These are phyloP conservation scores for Endotricha flammealis DNA, from an alignment of 2,888 invertebrate genomes.

Conservation along the genomic window DNA sequence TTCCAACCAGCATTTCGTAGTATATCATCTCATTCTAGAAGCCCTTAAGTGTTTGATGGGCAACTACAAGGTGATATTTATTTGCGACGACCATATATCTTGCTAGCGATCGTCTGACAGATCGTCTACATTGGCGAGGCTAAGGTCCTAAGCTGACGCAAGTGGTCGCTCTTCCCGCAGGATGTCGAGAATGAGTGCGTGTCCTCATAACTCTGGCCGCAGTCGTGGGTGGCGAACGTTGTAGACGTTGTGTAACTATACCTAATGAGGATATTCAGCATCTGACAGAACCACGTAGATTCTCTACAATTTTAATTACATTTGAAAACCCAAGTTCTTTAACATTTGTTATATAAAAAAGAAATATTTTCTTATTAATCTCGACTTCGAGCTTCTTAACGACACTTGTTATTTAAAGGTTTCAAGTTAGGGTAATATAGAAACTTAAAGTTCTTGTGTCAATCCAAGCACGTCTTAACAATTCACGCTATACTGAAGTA, in stretches of 20 bases:
- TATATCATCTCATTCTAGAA: constrained; percentile 12
- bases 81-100: constrained; percentile 46
- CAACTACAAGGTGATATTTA: constrained; percentile 30
- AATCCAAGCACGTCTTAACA: constrained; percentile 13
- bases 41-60: constrained; percentile 33
- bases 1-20: constrained; percentile 13
- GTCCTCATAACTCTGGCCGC: constrained; percentile 67
- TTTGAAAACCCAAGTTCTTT: too few species aligned
- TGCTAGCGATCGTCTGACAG: constrained; percentile 56
- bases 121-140: constrained; percentile 56
- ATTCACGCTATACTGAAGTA: constrained; percentile 16
- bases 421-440: too few species aligned
- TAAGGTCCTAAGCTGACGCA: constrained; percentile 68
- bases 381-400: too few species aligned
- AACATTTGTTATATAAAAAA: too few species aligned
- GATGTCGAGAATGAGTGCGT: constrained; percentile 75
- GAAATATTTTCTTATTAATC: too few species aligned
- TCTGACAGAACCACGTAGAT: too few species aligned
- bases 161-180: constrained; percentile 68
- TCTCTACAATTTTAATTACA: too few species aligned
- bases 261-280: constrained; percentile 68
- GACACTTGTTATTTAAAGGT: too few species aligned
- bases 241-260: constrained; percentile 56
- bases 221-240: constrained; percentile 60
- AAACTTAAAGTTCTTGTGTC: constrained; percentile 23